Base-by-base conservation (phyloP, 2,797 vertebrate species). In the Limnodromus scolopaceus region DNA sequence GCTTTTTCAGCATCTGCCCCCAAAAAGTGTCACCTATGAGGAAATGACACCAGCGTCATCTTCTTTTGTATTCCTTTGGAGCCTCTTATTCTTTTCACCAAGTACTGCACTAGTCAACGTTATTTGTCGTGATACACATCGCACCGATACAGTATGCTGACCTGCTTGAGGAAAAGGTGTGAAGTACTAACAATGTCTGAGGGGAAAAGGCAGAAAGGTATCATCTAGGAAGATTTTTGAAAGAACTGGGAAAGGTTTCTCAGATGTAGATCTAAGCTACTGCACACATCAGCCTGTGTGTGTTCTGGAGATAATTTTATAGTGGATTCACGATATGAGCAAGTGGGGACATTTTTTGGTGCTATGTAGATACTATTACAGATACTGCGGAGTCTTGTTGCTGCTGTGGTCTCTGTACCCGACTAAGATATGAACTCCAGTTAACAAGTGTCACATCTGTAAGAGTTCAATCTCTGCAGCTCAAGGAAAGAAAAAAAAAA, bases 261-360 rank as follows among this genome's bases (percentile, higher is more conserved):
- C 53, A 43, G 24, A 11, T 7, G 14, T 12, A 25, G 32, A n/a
- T 43, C 13, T 66, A 34, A 79, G 60, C 53, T 78, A 32, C 45
- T 28, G 38, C 14, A 65, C 48, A 30, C 7, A 18, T 70, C 32
- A 87, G 39, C 32, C 43, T 45, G 6, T 36, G n/a, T 54, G 24
- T 36, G 18, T 55, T 60, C 55, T 60, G 34, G 25, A 60, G 45
- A 70, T 30, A 41, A 34, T 81, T 55, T 75, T 71, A 16, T 8
- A 24, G 15, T 28, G 12, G 11, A 51, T 77, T 76, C 25, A 45
- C 0, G 0, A 12, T 7, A 34, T 0, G 6, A 80, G 38, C 34
- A 54, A 70, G 12, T 0, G 0, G 8, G 14, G 22, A 45, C 3
- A 2, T 19, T 49, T 43, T 45, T 60, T 22, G 25, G 32, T 30